These are phyloP conservation scores for Melanotus villosus DNA, from an alignment of 2,888 invertebrate genomes.

Conservation along the genomic window DNA sequence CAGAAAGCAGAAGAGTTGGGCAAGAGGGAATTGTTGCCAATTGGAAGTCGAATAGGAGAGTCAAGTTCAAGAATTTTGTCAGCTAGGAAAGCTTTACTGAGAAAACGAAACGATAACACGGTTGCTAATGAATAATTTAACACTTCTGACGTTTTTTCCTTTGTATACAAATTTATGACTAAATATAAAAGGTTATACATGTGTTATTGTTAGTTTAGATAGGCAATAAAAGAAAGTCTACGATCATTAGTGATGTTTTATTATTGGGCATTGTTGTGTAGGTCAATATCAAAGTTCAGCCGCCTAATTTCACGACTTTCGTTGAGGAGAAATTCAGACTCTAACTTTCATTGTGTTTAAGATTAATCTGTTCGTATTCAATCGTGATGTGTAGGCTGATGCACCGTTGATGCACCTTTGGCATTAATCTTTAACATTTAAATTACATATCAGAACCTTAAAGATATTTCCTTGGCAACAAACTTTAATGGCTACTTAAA, in stretches of 20 bases:
- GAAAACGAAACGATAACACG: slow-evolving; percentile 29
- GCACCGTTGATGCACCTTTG: too few relatives aligned
- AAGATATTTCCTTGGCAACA: too few relatives aligned
- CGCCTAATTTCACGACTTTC: slow-evolving; percentile 18
- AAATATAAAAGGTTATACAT: too few relatives aligned
- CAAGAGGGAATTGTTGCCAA: slow-evolving; percentile 51
- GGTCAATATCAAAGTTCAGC: neutral
- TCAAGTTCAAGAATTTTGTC: slow-evolving; percentile 64
- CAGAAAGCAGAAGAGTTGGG: neutral
- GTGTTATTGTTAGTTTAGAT: neutral
- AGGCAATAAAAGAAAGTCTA: slow-evolving; percentile 5
- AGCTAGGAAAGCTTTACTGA: slow-evolving; percentile 59
- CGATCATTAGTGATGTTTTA: neutral
- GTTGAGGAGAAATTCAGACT: slow-evolving; percentile 3
- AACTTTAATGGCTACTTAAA: too few relatives aligned
- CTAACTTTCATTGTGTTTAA: slow-evolving; percentile 1
- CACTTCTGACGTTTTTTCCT: neutral
- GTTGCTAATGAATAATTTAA: neutral
- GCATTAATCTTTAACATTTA: too few relatives aligned
- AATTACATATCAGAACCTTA: too few relatives aligned
- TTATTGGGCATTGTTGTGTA: neutral
- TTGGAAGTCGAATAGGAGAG: slow-evolving; percentile 63
- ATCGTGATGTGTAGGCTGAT: too few relatives aligned
- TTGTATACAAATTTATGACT: too few relatives aligned
- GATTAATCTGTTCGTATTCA: neutral